phyloP scores from a whole-genome alignment of 2,888 invertebrate species.

The Tridacna crocea region DNA sequence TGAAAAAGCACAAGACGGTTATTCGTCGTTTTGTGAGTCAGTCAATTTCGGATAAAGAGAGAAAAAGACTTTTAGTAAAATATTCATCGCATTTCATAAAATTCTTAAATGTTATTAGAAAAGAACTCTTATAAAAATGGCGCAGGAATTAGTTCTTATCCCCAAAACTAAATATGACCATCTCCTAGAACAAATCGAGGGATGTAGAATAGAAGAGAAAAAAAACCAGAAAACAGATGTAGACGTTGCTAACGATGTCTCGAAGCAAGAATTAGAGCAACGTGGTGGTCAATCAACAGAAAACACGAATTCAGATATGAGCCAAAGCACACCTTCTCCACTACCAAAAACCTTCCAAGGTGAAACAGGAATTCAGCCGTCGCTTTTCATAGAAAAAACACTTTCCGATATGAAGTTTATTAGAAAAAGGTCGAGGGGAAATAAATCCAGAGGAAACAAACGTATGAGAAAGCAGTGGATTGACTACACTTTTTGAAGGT shows the following conservation, averaged over 20 bases:
- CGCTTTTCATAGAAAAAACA: conserved; percentile 38
- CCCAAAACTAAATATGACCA: conserved; percentile 47
- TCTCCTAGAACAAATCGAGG: conserved; percentile 26
- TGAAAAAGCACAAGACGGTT: conserved; percentile 26
- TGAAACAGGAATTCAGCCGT: conserved; percentile 17
- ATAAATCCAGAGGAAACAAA: conserved; percentile 12
- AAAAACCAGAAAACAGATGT: neutral
- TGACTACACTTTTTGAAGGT: neutral
- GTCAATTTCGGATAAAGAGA: conserved; percentile 14
- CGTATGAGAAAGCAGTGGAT: neutral
- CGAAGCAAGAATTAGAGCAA: neutral
- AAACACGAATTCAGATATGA: neutral
- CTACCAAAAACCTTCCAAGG: no score
- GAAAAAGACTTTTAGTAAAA: conserved; percentile 32
- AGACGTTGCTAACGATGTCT: neutral
- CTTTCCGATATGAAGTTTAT: conserved; percentile 38
- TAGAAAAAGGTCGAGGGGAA: neutral
- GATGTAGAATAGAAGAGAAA: conserved; percentile 1
- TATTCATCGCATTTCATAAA: conserved; percentile 30
- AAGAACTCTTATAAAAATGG: conserved; percentile 31
- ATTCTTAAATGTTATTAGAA: conserved; percentile 25
- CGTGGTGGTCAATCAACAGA: neutral
- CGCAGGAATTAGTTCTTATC: conserved; percentile 39
- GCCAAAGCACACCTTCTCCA: neutral
- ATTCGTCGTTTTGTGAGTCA: conserved; percentile 38